These are phyloP conservation scores for Cosmia pyralina DNA, from an alignment of 2,888 invertebrate species.

Conservation along the genomic window DNA sequence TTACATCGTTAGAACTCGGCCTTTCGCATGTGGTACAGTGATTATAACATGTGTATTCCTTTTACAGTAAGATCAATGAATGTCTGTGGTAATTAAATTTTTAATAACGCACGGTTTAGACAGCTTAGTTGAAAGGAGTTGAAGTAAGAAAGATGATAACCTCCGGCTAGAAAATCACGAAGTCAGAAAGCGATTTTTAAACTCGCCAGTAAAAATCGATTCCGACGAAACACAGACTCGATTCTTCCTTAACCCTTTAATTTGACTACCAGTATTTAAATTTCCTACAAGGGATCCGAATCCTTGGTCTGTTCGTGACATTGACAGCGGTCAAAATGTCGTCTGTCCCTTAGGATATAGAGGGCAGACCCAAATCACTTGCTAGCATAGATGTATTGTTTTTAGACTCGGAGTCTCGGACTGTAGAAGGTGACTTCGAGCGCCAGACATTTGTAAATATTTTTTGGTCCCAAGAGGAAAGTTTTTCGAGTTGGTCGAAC, in stretches of 20 bases:
- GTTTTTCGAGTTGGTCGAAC: slow-evolving; percentile 30
- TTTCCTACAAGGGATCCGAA: slow-evolving; percentile 41
- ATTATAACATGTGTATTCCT: slow-evolving; percentile 54
- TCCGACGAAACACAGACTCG: not conserved
- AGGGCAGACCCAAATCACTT: slow-evolving; percentile 68
- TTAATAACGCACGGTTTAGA: slow-evolving; percentile 24
- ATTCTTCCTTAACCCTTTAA: slow-evolving; percentile 28
- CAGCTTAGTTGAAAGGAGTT: slow-evolving; percentile 17
- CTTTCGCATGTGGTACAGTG: slow-evolving; percentile 61
- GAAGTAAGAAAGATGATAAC: not conserved
- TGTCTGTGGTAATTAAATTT: slow-evolving; percentile 35
- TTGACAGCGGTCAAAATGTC: slow-evolving; percentile 78
- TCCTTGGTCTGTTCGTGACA: slow-evolving; percentile 70
- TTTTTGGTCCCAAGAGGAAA: slow-evolving; percentile 50
- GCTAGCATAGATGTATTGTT: slow-evolving; percentile 64
- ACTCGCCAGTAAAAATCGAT: slow-evolving; percentile 18
- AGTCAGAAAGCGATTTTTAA: slow-evolving; percentile 6
- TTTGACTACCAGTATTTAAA: slow-evolving; percentile 54
- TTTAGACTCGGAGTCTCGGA: slow-evolving; percentile 41
- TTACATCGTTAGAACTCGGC: slow-evolving; percentile 65
- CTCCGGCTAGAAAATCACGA: slow-evolving; percentile 10
- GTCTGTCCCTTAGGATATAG: slow-evolving; percentile 64
- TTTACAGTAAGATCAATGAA: slow-evolving; percentile 51
- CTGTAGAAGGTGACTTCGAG: slow-evolving; percentile 52
- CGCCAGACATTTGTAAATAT: slow-evolving; percentile 51